phyloP scores from a whole-genome alignment of 2,797 vertebrate species.

The Halcyon badia region DNA sequence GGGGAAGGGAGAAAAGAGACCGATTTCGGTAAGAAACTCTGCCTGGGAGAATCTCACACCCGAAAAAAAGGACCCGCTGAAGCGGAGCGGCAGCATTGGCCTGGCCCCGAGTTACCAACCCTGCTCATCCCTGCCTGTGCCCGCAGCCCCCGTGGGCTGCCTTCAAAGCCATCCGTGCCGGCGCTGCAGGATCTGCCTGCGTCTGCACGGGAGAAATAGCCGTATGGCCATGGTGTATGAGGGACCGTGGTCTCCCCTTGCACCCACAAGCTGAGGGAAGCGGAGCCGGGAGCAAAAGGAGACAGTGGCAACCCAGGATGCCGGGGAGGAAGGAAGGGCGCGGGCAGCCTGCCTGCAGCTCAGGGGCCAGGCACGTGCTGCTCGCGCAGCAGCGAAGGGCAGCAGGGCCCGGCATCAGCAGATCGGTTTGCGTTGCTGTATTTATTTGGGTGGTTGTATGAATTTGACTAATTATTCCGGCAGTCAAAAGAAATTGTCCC shows the following conservation, averaged over 20 bases:
- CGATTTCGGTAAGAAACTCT: background rate
- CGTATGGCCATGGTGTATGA: background rate
- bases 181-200: background rate
- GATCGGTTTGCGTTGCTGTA: background rate
- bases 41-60: background rate
- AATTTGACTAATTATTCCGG: slow-evolving; percentile 42
- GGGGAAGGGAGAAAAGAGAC: background rate
- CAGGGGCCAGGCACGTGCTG: background rate
- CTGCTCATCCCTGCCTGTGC: accelerated
- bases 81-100: accelerated
- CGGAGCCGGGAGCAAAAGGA: accelerated
- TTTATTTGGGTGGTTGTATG: slow-evolving; percentile 28
- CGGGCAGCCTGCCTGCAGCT: slow-evolving; percentile 7
- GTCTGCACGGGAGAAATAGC: background rate
- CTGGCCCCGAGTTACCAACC: accelerated
- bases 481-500: background rate
- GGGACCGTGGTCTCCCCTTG: accelerated
- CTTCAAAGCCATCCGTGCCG: accelerated
- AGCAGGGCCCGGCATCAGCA: slow-evolving; percentile 26
- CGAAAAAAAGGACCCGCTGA: background rate
- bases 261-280: background rate
- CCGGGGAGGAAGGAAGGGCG: accelerated
- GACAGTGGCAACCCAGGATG: background rate
- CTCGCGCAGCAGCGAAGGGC: background rate
- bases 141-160: accelerated